phyloP scores from a whole-genome alignment of 2,888 invertebrate species.

The Acronicta leporina region DNA sequence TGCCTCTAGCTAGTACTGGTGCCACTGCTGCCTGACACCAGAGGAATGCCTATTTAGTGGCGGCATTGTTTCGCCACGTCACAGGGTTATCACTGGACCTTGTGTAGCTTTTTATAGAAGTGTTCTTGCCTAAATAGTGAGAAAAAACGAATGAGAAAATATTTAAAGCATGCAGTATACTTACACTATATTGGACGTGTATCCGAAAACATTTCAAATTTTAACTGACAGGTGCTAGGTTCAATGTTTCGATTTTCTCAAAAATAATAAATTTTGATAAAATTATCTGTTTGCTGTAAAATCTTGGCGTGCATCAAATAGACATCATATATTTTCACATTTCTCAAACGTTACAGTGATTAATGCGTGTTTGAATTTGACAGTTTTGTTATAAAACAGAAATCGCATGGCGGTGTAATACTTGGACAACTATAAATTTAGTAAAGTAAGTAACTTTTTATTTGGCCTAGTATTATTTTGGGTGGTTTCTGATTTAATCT shows the following conservation, averaged over 20 bases:
- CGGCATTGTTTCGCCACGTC: too few relatives aligned
- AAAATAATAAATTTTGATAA: conserved; percentile 1
- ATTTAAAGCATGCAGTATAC: too few relatives aligned
- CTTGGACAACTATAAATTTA: background rate
- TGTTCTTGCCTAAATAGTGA: too few relatives aligned
- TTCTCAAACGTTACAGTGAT: background rate
- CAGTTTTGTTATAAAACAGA: conserved; percentile 7
- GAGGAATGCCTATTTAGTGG: too few relatives aligned
- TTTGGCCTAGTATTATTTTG: too few relatives aligned
- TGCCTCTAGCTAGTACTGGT: too few relatives aligned
- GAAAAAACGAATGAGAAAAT: too few relatives aligned
- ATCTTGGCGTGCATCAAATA: conserved; percentile 3
- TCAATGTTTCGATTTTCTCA: conserved; percentile 9
- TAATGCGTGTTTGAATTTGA: conserved; percentile 2
- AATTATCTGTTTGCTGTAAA: conserved; percentile 5
- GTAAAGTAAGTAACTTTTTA: conserved; percentile 23
- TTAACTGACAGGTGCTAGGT: conserved; percentile 4
- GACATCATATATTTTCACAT: background rate
- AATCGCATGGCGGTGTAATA: background rate
- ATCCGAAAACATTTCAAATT: background rate
- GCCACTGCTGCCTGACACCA: too few relatives aligned
- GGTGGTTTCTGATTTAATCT: too few relatives aligned
- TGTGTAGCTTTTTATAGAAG: too few relatives aligned
- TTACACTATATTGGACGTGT: too few relatives aligned
- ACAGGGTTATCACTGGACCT: too few relatives aligned